Evolutionary conservation across 2,888 invertebrate species (phyloP), one percentile per base, ranked within the genome.

Genomic region (Trachelus stipa): DNA sequence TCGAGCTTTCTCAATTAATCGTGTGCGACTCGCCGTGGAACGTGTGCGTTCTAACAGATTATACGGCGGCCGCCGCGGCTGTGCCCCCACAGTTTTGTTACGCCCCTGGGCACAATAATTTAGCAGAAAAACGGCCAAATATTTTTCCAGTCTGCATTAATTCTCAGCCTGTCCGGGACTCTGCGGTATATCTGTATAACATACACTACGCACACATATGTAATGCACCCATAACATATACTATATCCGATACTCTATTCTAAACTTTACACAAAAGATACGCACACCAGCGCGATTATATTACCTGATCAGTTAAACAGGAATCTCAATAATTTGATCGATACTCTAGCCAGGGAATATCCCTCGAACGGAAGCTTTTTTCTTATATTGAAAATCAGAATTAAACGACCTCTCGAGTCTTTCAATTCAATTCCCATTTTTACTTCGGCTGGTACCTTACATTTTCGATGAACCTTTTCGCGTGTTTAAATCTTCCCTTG

Each of bases 121-220:
- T 34, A 35, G 80, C 81, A 85, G 83, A 86, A 87, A 87, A 87
- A 85, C 84, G 84, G 81, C 85, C 83, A 83, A 83, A 85, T 87
- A 84, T 87, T 87, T 83, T 83, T 85, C 82, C 83, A 78, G 73
- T 78, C 77, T 77, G 82, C 87, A 85, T 87, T 87, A 86, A 86
- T 86, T 56, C 56, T 56, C 2, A 23, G 9, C 9, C 56, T 56
- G 56, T 23, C 56, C 23, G 23, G 56, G 56, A 56, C 23, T 56
- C 2, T 15, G 23, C 56, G 56, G 23, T 23, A 56, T 23, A 56
- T 23, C 56, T 23, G 6, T 23, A 56, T 56, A 23, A 23, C 9
- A 23, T 9, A 23, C 23, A 23, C 23, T 56, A 23, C 0, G 56
- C 2, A 56, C 23, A 56, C 4, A 23, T 56, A 23, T 56, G 23